Conservation (phyloP, 2,113 vertebrate species). For the Pomatostomus ruficeps region DNA sequence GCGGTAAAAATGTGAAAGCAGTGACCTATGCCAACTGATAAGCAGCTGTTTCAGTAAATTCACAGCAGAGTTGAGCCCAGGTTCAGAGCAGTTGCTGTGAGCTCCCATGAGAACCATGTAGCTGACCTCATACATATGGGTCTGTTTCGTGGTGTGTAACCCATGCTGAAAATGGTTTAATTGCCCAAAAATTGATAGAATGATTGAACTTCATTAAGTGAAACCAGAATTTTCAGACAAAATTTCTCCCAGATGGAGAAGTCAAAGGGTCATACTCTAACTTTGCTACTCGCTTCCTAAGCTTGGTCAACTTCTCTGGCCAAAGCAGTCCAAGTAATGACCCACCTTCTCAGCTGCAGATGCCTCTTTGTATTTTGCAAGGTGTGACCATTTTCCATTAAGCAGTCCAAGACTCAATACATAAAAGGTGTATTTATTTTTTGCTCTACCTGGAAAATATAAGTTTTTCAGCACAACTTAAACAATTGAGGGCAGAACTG, state of each 20-base stretch:
- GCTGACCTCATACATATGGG: neutral
- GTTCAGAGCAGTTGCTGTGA: neutral
- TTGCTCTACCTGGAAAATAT: neutral
- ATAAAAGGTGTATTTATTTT: neutral
- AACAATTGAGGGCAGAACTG: neutral
- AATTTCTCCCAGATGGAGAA: neutral
- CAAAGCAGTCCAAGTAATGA: neutral
- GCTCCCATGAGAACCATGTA: rapidly evolving
- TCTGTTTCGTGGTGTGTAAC: rapidly evolving
- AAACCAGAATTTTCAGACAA: neutral
- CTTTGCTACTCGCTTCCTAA: neutral
- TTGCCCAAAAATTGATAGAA: neutral
- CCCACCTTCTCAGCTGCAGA: neutral
- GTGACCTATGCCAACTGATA: neutral
- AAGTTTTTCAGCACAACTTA: neutral
- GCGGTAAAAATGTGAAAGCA: neutral
- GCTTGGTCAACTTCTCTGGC: neutral
- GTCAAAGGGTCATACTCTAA: neutral
- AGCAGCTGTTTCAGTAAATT: constrained; percentile 15
- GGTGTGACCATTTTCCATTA: neutral
- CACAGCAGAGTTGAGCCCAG: neutral
- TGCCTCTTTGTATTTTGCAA: neutral
- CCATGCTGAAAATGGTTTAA: neutral
- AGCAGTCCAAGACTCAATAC: neutral
- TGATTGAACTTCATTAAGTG: neutral